Conservation (phyloP, 2,888 invertebrate genomes). For the Zootermopsis nevadensis region DNA sequence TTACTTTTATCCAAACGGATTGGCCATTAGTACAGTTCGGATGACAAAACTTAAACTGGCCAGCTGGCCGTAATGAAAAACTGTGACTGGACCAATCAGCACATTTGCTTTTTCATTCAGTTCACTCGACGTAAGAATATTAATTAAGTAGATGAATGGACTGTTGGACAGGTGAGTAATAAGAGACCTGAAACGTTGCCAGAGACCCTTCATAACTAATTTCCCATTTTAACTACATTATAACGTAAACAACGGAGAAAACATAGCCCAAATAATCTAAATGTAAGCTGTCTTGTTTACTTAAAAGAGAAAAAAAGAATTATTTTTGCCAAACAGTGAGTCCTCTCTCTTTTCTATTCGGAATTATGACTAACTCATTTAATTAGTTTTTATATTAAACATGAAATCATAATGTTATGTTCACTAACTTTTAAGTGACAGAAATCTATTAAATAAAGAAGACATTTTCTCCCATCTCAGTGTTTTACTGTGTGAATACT, state of each 20-base stretch:
- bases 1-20: neutral
- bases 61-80: neutral
- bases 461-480: too few relatives aligned
- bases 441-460: too few relatives aligned
- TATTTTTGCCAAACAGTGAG: neutral
- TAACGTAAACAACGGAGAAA: neutral
- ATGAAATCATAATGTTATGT: too few relatives aligned
- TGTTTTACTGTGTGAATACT: too few relatives aligned
- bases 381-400: too few relatives aligned
- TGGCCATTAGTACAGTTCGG: neutral
- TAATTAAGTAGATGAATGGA: constrained; percentile 10
- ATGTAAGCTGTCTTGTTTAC: neutral
- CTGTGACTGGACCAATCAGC: too few relatives aligned
- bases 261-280: neutral
- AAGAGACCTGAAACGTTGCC: neutral
- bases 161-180: neutral
- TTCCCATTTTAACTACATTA: neutral
- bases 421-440: too few relatives aligned
- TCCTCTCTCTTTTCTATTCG: too few relatives aligned
- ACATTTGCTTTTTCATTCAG: neutral
- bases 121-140: neutral
- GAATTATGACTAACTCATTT: too few relatives aligned
- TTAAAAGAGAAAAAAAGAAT: neutral
- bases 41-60: neutral
- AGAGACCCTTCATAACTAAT: neutral